Conservation (phyloP, 2,888 invertebrate genomes). For the Abrostola tripartita region DNA sequence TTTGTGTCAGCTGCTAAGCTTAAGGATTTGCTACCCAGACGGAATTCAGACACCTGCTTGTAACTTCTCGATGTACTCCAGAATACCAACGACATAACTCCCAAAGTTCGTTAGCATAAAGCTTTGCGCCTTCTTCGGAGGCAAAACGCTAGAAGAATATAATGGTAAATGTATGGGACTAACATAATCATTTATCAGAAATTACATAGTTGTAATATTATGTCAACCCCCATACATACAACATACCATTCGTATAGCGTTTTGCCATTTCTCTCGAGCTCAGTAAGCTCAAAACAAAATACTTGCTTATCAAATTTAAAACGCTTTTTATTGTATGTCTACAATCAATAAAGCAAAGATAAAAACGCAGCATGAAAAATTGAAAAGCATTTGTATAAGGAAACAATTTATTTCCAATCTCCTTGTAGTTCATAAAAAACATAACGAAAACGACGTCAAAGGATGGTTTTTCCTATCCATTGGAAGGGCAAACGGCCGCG, state of each 20-base stretch:
- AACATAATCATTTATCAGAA: no score
- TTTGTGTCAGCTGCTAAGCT: constrained; percentile 32
- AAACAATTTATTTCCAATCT: constrained; percentile 34
- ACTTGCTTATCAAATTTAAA: background rate
- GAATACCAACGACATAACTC: background rate
- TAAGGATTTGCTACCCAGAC: constrained; percentile 40
- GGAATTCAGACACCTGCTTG: constrained; percentile 44
- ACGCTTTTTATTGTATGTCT: background rate
- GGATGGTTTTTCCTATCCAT: constrained; percentile 33
- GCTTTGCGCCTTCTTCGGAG: background rate
- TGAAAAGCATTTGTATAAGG: constrained; percentile 14
- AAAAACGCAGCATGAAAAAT: constrained; percentile 9
- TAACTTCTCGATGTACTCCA: constrained; percentile 18
- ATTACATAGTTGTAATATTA: no score
- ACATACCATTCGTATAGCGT: no score
- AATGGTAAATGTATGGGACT: no score
- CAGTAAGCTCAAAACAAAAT: no score
- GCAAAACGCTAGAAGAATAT: no score
- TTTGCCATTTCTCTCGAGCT: no score
- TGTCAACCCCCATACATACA: no score
- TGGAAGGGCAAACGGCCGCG: constrained; percentile 41
- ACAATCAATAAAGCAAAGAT: background rate
- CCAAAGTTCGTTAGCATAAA: background rate
- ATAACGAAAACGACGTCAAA: constrained; percentile 28
- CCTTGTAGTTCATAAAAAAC: constrained; percentile 34